Evolutionary conservation across 2,797 vertebrate genomes (phyloP).

Genomic region (Distichodus sexfasciatus): DNA sequence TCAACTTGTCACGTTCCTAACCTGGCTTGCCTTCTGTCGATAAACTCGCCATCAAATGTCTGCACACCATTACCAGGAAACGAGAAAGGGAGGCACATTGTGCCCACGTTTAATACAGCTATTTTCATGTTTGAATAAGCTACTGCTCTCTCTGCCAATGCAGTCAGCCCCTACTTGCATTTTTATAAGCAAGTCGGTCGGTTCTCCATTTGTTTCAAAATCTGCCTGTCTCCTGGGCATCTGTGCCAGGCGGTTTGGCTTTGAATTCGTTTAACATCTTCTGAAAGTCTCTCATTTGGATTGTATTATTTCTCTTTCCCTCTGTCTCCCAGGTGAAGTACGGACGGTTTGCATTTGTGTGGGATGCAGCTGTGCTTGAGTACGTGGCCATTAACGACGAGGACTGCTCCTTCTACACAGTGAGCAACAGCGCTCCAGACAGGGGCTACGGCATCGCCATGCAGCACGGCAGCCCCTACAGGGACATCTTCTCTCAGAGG

Average conservation of each 20-base stretch:
- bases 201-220: slow-evolving; percentile 42
- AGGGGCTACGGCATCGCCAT: slow-evolving; percentile 95
- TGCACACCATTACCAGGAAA: slow-evolving; percentile 11
- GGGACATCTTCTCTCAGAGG: slow-evolving; percentile 98
- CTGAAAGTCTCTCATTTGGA: background rate
- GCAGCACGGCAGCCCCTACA: slow-evolving; percentile 96
- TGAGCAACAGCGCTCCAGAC: slow-evolving; percentile 87
- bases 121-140: background rate
- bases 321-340: slow-evolving; percentile 83
- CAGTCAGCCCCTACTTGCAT: slow-evolving; percentile 36
- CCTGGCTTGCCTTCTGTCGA: too few relatives aligned
- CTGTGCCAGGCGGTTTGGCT: slow-evolving; percentile 4
- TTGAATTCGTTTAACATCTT: slow-evolving; percentile 26
- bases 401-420: slow-evolving; percentile 93
- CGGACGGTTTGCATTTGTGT: slow-evolving; percentile 94
- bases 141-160: slow-evolving; percentile 9
- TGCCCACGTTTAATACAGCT: slow-evolving; percentile 19
- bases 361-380: slow-evolving; percentile 95
- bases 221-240: background rate
- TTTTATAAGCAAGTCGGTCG: slow-evolving; percentile 20
- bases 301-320: slow-evolving; percentile 22
- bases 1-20: too few relatives aligned
- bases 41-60: too few relatives aligned
- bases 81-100: background rate
- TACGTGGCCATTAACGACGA: slow-evolving; percentile 95